phyloP scores from a whole-genome alignment of 2,113 vertebrate species.

The Paradoxurus hermaphroditus region DNA sequence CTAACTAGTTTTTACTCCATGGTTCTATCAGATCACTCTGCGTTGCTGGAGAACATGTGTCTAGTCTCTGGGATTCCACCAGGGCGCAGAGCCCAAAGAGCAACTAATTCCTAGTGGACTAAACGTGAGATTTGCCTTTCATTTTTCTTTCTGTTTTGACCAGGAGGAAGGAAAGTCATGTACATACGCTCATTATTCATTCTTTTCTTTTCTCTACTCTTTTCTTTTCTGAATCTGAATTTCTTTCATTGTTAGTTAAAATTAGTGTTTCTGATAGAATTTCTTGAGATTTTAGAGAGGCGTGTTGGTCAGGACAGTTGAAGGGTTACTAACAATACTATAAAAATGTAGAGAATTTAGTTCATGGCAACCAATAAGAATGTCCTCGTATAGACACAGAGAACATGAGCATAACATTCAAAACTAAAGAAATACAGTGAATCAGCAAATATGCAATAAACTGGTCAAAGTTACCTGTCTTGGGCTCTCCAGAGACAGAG shows the following conservation, averaged over 20 bases:
- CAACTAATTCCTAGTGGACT: background rate
- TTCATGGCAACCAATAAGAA: background rate
- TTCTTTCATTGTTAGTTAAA: background rate
- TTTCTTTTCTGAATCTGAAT: background rate
- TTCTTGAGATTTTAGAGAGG: background rate
- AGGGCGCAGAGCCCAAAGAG: background rate
- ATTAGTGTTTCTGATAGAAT: background rate
- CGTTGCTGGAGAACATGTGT: background rate
- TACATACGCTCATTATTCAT: fast-evolving
- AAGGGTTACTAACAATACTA: background rate
- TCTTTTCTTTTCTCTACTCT: background rate
- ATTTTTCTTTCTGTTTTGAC: background rate
- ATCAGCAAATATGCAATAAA: background rate
- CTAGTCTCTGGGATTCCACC: background rate
- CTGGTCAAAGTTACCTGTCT: background rate
- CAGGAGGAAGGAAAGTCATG: background rate
- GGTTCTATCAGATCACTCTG: background rate
- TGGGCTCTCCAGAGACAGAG: background rate
- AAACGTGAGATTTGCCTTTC: background rate
- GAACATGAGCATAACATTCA: background rate
- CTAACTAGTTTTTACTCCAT: background rate
- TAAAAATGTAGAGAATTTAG: background rate
- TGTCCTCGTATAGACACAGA: background rate
- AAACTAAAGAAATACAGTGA: background rate
- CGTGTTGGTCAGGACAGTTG: background rate